A percentile compares a stretch with the other conserved stretches of the same genome.
phyloP scores from a whole-genome alignment of 2,797 vertebrate species.

The Lycodopsis pacificus region DNA sequence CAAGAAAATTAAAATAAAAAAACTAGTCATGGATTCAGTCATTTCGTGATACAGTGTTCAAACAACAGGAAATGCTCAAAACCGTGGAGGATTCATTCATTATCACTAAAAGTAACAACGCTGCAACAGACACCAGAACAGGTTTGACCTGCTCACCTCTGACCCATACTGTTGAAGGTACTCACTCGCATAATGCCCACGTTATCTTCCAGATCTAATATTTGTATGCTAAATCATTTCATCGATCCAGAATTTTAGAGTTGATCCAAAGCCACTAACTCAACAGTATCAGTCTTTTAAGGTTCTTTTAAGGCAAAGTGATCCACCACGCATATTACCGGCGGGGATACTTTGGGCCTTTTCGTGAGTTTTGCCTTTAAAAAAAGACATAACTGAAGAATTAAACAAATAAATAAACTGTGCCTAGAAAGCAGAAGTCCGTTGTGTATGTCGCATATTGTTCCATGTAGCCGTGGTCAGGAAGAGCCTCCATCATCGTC shows the following conservation, averaged over 20 bases:
- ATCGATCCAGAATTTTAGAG: background rate
- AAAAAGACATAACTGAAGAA: conserved; percentile 22
- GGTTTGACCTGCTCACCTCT: background rate
- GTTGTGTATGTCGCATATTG: conserved; percentile 13
- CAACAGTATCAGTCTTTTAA: conserved; percentile 12
- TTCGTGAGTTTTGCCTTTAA: conserved; percentile 37
- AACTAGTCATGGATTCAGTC: conserved; percentile 6
- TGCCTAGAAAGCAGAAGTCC: background rate
- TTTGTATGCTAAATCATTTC: conserved; percentile 16
- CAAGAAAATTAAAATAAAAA: conserved; percentile 22
- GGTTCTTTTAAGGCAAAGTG: conserved; percentile 65
- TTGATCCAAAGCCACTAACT: conserved; percentile 4
- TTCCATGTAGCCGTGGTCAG: conserved; percentile 12
- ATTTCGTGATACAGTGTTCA: conserved; percentile 55
- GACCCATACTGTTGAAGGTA: background rate
- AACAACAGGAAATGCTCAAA: conserved; percentile 41
- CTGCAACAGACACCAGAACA: conserved; percentile 3
- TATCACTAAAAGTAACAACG: conserved; percentile 25
- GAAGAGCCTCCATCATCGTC: conserved; percentile 10
- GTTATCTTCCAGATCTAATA: conserved; percentile 15
- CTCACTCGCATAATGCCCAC: no score
- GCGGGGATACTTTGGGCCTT: conserved; percentile 23
- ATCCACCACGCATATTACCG: conserved; percentile 24
- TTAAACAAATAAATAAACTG: conserved; percentile 63
- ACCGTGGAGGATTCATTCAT: conserved; percentile 44